Base-by-base conservation (phyloP, 2,113 vertebrate genomes). In the Nibea albiflora region DNA sequence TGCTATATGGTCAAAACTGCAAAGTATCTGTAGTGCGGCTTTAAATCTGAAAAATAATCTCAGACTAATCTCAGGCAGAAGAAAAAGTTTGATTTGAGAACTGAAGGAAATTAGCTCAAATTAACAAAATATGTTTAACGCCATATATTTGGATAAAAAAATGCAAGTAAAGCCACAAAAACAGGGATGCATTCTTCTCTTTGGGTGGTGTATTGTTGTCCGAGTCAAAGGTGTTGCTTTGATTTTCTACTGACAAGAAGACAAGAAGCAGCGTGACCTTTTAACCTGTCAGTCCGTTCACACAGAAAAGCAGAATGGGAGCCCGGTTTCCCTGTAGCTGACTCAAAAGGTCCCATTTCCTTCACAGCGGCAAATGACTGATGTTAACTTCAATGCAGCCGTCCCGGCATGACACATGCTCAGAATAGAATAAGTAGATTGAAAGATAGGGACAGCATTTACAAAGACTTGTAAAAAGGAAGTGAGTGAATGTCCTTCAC, bases 331-430 rank as follows among this genome's bases (percentile, higher is more conserved):
- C 67, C 76, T 78, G 58, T 71, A 24, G 3, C 50, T 20, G 65
- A 71, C 77, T 89, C 73, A 85, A 89, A 90, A 78, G 80, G 42
- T 56, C 73, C 81, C 68, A 44, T 80, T 90, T 91, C 81, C 89
- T 87, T 81, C 71, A 76, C 79, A 76, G 73, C 39, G 3, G 72
- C 63, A 50, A 47, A 63, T 85, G 83, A 86, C 73, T 76, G 85
- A 84, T 88, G 64, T 86, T 77, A 63, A 61, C 71, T 85, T 85
- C 74, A 81, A n/a, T 73, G 76, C 67, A 66, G 35, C 44, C 6
- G 14, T 22, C n/a, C 19, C 85, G 70, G 79, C 58, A 15, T 67
- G 81, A 82, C 82, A 68, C 71, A 50, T 12, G 24, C 80, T 77
- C 19, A 80, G 71, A 87, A 84, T 61, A 84, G 80, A 80, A 72